These are phyloP conservation scores for Hybos culiciformis DNA, from an alignment of 2,888 invertebrate genomes.

Conservation along the genomic window DNA sequence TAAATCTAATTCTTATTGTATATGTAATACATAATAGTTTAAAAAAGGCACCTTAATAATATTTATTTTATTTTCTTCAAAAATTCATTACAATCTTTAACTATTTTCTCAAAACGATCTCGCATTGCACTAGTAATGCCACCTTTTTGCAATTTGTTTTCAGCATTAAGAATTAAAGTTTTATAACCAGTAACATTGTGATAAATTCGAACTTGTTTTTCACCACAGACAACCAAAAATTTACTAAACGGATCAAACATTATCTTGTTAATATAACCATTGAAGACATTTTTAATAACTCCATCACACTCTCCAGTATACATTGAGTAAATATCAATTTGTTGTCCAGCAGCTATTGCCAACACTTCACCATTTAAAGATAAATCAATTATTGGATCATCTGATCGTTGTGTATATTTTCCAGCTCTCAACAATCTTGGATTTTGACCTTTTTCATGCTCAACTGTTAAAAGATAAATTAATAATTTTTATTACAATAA, in stretches of 20 bases:
- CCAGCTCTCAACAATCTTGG: conserved; percentile 57
- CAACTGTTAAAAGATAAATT: conserved; percentile 42
- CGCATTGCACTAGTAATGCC: conserved; percentile 58
- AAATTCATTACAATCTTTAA: conserved; percentile 42
- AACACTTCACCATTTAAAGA: conserved; percentile 69
- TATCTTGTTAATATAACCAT: conserved; percentile 54
- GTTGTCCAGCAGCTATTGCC: conserved; percentile 50
- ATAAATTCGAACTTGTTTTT: conserved; percentile 61
- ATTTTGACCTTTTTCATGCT: conserved; percentile 64
- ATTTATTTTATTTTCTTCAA: conserved; percentile 11
- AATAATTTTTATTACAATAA: neutral
- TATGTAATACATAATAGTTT: too few relatives aligned
- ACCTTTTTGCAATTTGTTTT: conserved; percentile 38
- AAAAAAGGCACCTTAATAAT: too few relatives aligned
- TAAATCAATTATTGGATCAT: conserved; percentile 49
- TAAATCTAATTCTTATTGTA: too few relatives aligned
- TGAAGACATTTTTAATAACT: conserved; percentile 51
- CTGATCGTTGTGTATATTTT: conserved; percentile 42
- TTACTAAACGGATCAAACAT: conserved; percentile 63
- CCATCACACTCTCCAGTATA: conserved; percentile 49
- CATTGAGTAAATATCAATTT: conserved; percentile 57
- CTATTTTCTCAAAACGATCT: conserved; percentile 58
- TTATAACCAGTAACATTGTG: conserved; percentile 62
- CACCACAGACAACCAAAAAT: conserved; percentile 58
- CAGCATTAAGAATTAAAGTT: conserved; percentile 36